Evolutionary conservation across 92 coral and sea anemone species (phyloP).

Genomic region (Anthopleura xanthogrammica): DNA sequence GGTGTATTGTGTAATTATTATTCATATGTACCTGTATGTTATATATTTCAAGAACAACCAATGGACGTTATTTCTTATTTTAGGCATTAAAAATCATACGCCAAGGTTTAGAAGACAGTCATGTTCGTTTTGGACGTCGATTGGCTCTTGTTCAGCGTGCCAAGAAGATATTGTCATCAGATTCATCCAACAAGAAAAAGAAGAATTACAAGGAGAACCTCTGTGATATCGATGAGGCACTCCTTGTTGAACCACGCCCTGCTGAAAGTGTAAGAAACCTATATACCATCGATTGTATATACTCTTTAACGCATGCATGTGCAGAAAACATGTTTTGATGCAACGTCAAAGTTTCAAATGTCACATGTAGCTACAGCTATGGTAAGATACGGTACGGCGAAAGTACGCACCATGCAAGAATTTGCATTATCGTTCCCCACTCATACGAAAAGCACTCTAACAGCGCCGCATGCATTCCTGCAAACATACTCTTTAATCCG

Average conservation of each 20-base stretch:
- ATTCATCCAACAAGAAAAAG: conserved; percentile 57
- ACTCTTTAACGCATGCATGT: no score
- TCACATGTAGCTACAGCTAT: no score
- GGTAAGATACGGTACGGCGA: no score
- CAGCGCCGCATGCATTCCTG: background rate
- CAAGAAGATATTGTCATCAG: conserved; percentile 62
- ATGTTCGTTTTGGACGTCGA: conserved; percentile 82
- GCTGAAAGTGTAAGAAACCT: conserved; percentile 62
- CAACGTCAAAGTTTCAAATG: no score
- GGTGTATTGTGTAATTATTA: no score
- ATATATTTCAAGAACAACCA: no score
- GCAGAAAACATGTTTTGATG: no score
- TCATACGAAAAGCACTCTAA: background rate
- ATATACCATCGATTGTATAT: background rate
- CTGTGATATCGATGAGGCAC: conserved; percentile 55
- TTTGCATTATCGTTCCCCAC: no score
- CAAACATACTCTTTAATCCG: background rate
- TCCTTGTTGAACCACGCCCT: conserved; percentile 70
- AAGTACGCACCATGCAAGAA: no score
- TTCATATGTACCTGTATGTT: no score
- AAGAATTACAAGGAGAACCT: conserved; percentile 4
- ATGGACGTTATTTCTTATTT: background rate
- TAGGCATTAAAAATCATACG: conserved; percentile 76
- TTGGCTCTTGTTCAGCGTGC: conserved; percentile 91
- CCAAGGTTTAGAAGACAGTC: conserved; percentile 61